These are phyloP conservation scores for Dunckerocampus dactyliophorus DNA, from an alignment of 2,113 vertebrate species.

Conservation along the genomic window DNA sequence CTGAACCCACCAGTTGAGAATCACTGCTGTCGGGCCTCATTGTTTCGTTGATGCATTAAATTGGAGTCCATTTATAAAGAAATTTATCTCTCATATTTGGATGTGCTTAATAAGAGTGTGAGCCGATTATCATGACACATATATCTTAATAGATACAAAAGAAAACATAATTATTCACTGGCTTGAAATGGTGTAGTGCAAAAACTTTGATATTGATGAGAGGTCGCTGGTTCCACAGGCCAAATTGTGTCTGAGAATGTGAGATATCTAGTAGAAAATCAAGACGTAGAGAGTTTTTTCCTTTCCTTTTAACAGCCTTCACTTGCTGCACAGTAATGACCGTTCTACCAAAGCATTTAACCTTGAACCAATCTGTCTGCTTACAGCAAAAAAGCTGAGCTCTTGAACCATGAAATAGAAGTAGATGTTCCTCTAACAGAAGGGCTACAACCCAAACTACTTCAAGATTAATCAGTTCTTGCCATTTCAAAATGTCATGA, in stretches of 20 bases:
- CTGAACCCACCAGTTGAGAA: no score
- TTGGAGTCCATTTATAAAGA: neutral
- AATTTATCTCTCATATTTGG: no score
- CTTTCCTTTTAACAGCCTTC: constrained; percentile 30
- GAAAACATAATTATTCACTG: constrained; percentile 13
- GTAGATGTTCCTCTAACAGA: constrained; percentile 51
- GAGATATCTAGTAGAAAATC: constrained; percentile 51
- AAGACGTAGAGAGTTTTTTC: constrained; percentile 29
- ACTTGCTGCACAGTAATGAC: constrained; percentile 66
- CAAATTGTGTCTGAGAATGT: constrained; percentile 30
- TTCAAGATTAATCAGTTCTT: constrained; percentile 55
- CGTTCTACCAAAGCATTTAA: constrained; percentile 62
- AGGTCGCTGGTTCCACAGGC: constrained; percentile 20
- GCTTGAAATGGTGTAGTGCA: constrained; percentile 17
- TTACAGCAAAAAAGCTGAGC: constrained; percentile 55
- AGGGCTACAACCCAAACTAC: constrained; percentile 47
- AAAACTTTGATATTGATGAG: constrained; percentile 36
- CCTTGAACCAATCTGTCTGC: constrained; percentile 66
- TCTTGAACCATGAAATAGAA: constrained; percentile 70
- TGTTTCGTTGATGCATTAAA: neutral
- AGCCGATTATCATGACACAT: neutral
- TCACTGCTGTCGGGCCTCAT: neutral
- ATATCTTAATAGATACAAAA: neutral
- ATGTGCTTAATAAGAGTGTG: neutral
- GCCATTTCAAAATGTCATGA: constrained; percentile 38